These are phyloP conservation scores for Procambarus virginalis DNA, from an alignment of 1,140 invertebrate genomes.

Conservation along the genomic window DNA sequence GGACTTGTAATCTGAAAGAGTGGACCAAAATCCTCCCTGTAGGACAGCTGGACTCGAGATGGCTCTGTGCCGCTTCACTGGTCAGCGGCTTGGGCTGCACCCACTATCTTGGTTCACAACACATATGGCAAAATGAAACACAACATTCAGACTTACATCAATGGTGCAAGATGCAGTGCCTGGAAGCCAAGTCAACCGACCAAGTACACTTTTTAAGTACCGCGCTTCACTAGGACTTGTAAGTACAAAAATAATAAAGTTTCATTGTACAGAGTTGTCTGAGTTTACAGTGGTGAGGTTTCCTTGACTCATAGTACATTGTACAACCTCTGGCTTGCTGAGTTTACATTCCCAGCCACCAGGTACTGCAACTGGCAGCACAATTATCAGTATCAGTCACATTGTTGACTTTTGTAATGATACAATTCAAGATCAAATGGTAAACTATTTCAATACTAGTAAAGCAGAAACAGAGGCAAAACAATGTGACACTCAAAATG, in stretches of 20 bases:
- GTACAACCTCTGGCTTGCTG: background rate
- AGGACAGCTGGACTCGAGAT: constrained; percentile 44
- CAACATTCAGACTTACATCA: constrained; percentile 56
- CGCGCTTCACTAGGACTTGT: constrained; percentile 60
- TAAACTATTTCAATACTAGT: constrained; percentile 54
- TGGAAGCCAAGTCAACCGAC: constrained; percentile 10
- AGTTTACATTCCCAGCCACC: constrained; percentile 26
- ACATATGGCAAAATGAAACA: constrained; percentile 50
- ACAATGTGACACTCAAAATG: constrained; percentile 53
- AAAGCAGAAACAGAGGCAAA: constrained; percentile 54
- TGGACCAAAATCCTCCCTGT: constrained; percentile 33
- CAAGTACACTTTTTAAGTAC: constrained; percentile 35
- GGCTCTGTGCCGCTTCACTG: constrained; percentile 39
- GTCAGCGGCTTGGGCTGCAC: constrained; percentile 43
- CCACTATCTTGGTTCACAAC: constrained; percentile 57
- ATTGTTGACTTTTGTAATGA: constrained; percentile 55
- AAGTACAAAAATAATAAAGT: constrained; percentile 61
- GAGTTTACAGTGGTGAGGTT: constrained; percentile 25
- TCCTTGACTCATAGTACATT: background rate
- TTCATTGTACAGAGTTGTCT: constrained; percentile 27
- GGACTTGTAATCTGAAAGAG: constrained; percentile 43
- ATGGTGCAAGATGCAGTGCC: constrained; percentile 42
- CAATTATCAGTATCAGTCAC: constrained; percentile 51
- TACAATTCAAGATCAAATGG: constrained; percentile 52
- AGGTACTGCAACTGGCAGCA: constrained; percentile 49